These are phyloP conservation scores for Xanthia togata DNA, from an alignment of 2,888 invertebrate species.

Conservation along the genomic window DNA sequence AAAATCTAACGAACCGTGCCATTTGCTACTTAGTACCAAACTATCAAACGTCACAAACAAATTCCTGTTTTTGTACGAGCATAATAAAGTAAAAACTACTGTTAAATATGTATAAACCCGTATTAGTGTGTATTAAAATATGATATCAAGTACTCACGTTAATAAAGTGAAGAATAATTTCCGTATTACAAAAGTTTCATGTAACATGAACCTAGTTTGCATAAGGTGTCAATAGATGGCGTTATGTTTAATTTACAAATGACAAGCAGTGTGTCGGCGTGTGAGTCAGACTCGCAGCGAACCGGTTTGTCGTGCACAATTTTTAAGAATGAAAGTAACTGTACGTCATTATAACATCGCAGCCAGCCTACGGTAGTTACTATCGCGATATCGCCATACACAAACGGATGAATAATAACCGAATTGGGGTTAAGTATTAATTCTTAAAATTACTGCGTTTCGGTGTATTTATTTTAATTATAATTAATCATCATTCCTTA, in stretches of 20 bases:
- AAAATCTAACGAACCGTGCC: constrained; percentile 53
- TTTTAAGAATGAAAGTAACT: constrained; percentile 61
- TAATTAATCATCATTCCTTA: constrained; percentile 45
- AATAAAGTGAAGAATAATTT: constrained; percentile 2
- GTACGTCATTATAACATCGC: constrained; percentile 35
- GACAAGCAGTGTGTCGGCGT: constrained; percentile 38
- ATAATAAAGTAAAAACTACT: background rate
- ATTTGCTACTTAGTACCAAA: constrained; percentile 63
- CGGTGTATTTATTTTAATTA: constrained; percentile 32
- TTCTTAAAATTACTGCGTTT: constrained; percentile 14
- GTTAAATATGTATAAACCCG: constrained; percentile 24
- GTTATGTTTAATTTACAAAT: constrained; percentile 33
- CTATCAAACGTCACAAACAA: constrained; percentile 49
- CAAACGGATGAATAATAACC: constrained; percentile 39
- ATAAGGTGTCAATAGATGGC: constrained; percentile 49
- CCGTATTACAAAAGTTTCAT: background rate
- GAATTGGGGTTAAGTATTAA: constrained; percentile 18
- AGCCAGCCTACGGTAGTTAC: constrained; percentile 18
- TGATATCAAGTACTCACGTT: constrained; percentile 23
- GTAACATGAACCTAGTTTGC: background rate
- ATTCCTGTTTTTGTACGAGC: constrained; percentile 18
- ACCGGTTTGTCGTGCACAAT: constrained; percentile 49
- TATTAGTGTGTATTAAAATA: constrained; percentile 36
- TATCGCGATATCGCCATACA: constrained; percentile 34
- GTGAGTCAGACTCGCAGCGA: constrained; percentile 53